Conservation (phyloP, 53 echinoderm and acorn worm species). For the Zoroaster sp. region DNA sequence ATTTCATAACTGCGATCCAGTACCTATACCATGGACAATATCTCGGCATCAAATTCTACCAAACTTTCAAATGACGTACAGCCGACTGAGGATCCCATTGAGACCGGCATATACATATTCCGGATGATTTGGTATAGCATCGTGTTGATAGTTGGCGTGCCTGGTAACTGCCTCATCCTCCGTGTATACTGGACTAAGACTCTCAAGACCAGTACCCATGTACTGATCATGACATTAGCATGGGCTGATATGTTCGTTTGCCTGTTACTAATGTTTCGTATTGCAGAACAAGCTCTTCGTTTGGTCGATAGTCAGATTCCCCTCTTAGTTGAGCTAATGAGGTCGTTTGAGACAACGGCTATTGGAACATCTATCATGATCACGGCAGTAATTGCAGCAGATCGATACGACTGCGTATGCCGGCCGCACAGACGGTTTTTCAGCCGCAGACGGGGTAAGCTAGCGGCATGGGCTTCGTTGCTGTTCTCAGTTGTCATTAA, state of each 20-base stretch:
- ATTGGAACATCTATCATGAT: neutral
- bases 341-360: neutral
- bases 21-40: neutral
- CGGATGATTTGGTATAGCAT: neutral
- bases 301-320: neutral
- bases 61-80: neutral
- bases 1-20: neutral
- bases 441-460: neutral
- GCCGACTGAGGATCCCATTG: neutral
- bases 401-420: constrained; percentile 26
- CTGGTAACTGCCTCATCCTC: constrained; percentile 56
- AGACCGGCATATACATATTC: neutral
- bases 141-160: constrained; percentile 36
- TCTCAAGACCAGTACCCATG: constrained; percentile 46
- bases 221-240: constrained; percentile 45
- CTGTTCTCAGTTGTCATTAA: neutral
- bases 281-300: too few relatives aligned
- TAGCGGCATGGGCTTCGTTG: neutral
- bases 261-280: neutral
- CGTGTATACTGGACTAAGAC: constrained; percentile 40
- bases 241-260: constrained; percentile 20
- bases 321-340: neutral
- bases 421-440: neutral
- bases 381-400: constrained; percentile 1
- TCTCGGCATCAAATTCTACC: neutral